phyloP scores from a whole-genome alignment of 2,113 vertebrate genomes.

The Ophthalmolycus amberensis region DNA sequence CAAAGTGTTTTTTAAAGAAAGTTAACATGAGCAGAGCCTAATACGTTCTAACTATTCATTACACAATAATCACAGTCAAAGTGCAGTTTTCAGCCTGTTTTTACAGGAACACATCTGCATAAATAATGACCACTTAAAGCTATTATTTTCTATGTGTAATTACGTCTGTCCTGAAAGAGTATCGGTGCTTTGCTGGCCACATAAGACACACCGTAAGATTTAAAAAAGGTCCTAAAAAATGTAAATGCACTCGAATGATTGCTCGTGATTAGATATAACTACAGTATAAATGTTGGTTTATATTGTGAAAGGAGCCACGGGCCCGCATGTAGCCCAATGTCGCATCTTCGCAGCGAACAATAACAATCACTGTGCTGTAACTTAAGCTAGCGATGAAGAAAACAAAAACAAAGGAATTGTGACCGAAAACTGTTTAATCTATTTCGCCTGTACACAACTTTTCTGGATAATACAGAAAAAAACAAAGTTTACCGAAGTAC shows the following conservation, averaged over 20 bases:
- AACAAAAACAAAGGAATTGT: slow-evolving; percentile 39
- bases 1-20: not conserved
- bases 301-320: slow-evolving; percentile 12
- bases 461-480: not conserved
- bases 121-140: not conserved
- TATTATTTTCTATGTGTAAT: not conserved
- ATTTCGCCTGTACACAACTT: not conserved
- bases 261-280: not conserved
- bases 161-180: not conserved
- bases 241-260: not conserved
- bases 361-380: slow-evolving; percentile 6
- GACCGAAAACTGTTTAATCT: not conserved
- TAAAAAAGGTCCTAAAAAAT: not conserved
- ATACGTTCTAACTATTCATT: not conserved
- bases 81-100: not conserved
- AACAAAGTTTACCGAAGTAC: not conserved
- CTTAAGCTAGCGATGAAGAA: slow-evolving; percentile 30
- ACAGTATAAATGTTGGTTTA: not conserved
- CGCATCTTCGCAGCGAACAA: slow-evolving; percentile 48
- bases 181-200: not conserved
- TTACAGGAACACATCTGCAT: not conserved
- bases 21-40: not conserved
- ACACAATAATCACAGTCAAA: not conserved
- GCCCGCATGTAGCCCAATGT: slow-evolving; percentile 44
- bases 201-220: not conserved